Percentiles rank a stretch among this genome's conserved stretches.
Conservation (phyloP, 2,888 invertebrate genomes). For the Harpalus rubripes region DNA sequence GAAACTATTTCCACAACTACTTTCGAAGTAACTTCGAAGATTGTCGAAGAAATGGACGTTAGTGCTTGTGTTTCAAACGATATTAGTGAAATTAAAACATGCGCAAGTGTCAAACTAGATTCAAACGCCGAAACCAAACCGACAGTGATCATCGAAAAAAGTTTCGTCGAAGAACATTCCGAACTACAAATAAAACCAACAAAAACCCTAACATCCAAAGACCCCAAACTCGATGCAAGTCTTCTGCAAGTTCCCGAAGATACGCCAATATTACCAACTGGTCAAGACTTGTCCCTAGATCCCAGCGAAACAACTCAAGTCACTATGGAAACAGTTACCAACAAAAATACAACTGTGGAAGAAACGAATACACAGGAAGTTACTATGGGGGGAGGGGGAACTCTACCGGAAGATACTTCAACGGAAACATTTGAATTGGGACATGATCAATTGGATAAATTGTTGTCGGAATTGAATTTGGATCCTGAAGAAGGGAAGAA, state of each 20-base stretch:
- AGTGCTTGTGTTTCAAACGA: constrained; percentile 58
- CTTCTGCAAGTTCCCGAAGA: constrained; percentile 67
- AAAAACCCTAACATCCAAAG: constrained; percentile 73
- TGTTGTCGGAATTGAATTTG: constrained; percentile 79
- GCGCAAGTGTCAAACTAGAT: constrained; percentile 29
- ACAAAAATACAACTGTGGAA: constrained; percentile 55
- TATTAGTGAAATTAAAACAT: constrained; percentile 57
- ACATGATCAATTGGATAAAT: constrained; percentile 78
- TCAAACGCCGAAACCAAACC: constrained; percentile 56
- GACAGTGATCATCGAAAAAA: constrained; percentile 59
- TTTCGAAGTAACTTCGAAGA: constrained; percentile 51
- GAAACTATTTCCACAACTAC: constrained; percentile 57
- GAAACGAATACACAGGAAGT: background rate
- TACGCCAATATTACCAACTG: constrained; percentile 65
- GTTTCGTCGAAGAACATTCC: constrained; percentile 36
- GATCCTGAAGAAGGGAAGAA: constrained; percentile 64
- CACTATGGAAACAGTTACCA: constrained; percentile 43
- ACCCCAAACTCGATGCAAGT: constrained; percentile 71
- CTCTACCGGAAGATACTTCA: constrained; percentile 69
- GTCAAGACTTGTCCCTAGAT: constrained; percentile 55
- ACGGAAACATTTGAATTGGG: constrained; percentile 73
- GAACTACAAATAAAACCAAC: constrained; percentile 76
- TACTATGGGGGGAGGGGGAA: constrained; percentile 23
- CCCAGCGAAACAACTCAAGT: constrained; percentile 65
- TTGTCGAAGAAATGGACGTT: constrained; percentile 42